Evolutionary conservation across 2,888 invertebrate species (phyloP).

Genomic region (Bibio marci): DNA sequence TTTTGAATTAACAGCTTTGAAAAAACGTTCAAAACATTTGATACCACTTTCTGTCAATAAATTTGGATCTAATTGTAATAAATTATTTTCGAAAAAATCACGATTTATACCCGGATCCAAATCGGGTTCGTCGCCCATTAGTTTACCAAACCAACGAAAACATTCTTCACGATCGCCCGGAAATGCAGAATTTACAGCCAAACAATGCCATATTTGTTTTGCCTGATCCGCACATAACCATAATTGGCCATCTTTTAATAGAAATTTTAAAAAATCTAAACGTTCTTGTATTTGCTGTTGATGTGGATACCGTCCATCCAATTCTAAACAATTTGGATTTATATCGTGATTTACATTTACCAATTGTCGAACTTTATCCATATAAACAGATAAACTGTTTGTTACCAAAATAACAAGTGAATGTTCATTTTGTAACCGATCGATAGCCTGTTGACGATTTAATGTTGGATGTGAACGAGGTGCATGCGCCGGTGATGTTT

Average conservation of each 20-base stretch:
- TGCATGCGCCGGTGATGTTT: constrained; percentile 37
- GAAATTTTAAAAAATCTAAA: constrained; percentile 79
- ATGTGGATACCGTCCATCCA: constrained; percentile 84
- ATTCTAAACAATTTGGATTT: constrained; percentile 59
- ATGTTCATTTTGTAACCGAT: constrained; percentile 79
- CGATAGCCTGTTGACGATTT: constrained; percentile 60
- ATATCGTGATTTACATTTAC: constrained; percentile 40
- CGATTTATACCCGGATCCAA: constrained; percentile 89
- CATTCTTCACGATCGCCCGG: constrained; percentile 87
- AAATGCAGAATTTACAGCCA: constrained; percentile 87
- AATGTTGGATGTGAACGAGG: constrained; percentile 30
- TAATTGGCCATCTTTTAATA: constrained; percentile 86
- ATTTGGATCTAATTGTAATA: constrained; percentile 79
- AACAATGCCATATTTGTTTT: constrained; percentile 90
- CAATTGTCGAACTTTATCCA: constrained; percentile 60
- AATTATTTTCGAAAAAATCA: constrained; percentile 90
- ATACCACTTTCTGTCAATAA: constrained; percentile 89
- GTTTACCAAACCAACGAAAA: constrained; percentile 95
- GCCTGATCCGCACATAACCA: constrained; percentile 96
- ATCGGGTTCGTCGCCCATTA: constrained; percentile 94
- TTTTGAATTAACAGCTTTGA: constrained; percentile 75
- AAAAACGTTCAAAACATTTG: constrained; percentile 59
- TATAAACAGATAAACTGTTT: constrained; percentile 77
- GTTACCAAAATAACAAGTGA: constrained; percentile 86
- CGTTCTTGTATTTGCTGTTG: constrained; percentile 85